Conservation (phyloP, 2,113 vertebrate genomes). For the Lota lota region DNA sequence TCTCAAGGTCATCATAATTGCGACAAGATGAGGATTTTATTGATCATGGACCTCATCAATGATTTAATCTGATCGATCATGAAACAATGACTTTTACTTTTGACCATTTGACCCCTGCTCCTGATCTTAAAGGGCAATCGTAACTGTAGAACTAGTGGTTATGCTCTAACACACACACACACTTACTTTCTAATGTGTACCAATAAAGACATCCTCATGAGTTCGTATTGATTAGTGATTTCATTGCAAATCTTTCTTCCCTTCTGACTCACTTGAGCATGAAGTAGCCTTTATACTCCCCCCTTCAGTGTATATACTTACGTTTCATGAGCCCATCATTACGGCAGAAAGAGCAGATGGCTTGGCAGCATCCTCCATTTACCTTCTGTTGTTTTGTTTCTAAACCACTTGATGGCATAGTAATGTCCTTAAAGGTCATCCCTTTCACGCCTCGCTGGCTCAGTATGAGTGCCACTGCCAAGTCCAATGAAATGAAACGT, state of each 20-base stretch:
- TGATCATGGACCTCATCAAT: no score
- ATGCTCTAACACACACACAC: neutral
- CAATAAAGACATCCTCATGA: neutral
- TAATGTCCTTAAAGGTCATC: neutral
- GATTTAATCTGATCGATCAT: no score
- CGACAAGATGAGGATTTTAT: no score
- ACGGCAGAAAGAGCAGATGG: neutral
- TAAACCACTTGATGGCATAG: neutral
- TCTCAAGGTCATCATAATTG: no score
- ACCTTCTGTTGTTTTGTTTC: constrained; percentile 1
- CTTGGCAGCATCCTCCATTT: neutral
- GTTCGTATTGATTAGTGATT: constrained; percentile 1
- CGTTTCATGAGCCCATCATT: neutral
- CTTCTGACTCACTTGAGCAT: neutral
- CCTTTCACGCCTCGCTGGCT: neutral
- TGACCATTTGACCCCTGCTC: neutral
- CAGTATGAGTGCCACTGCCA: neutral
- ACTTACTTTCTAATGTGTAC: neutral
- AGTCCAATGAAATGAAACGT: no score
- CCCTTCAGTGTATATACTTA: neutral
- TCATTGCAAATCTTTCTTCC: neutral
- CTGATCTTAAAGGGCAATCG: neutral
- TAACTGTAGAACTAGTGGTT: neutral
- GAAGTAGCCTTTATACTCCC: neutral
- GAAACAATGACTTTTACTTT: no score